Conservation (phyloP, 2,113 vertebrate species). For the Catharus bicknelli region DNA sequence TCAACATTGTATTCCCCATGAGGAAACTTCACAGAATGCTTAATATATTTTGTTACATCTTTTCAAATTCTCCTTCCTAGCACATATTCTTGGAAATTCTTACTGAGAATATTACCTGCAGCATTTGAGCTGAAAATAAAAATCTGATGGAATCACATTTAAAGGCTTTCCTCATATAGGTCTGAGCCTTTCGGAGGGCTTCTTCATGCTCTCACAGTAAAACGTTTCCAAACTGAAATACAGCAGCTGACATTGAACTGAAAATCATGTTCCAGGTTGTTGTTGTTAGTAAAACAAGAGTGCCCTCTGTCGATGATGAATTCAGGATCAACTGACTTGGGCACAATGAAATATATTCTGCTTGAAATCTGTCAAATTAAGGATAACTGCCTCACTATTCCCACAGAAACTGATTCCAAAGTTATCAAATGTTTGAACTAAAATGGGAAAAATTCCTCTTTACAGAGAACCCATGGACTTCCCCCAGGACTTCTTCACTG, state of each 20-base stretch:
- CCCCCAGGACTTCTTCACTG: not conserved
- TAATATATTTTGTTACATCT: not conserved
- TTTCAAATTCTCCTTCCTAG: not conserved
- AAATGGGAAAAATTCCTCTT: not conserved
- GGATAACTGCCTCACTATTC: not conserved
- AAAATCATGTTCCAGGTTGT: not conserved
- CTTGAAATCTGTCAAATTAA: not conserved
- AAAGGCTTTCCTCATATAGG: not conserved
- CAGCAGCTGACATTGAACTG: not conserved
- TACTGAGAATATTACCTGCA: not conserved
- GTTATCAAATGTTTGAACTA: not conserved
- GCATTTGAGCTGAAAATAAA: not conserved
- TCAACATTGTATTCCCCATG: not conserved
- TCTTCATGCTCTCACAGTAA: not conserved
- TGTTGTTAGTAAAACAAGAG: conserved; percentile 62
- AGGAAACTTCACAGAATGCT: not conserved
- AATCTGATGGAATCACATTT: not conserved
- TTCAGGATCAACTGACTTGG: not conserved
- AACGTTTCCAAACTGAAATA: not conserved
- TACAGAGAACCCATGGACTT: not conserved
- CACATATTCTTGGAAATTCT: not conserved
- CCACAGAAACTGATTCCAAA: not conserved
- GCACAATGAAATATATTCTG: not conserved
- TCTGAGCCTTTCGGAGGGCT: not conserved
- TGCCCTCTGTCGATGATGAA: conserved; percentile 65